Evolutionary conservation across 2,888 invertebrate genomes (phyloP).

Genomic region (Drosophila kuntzei): DNA sequence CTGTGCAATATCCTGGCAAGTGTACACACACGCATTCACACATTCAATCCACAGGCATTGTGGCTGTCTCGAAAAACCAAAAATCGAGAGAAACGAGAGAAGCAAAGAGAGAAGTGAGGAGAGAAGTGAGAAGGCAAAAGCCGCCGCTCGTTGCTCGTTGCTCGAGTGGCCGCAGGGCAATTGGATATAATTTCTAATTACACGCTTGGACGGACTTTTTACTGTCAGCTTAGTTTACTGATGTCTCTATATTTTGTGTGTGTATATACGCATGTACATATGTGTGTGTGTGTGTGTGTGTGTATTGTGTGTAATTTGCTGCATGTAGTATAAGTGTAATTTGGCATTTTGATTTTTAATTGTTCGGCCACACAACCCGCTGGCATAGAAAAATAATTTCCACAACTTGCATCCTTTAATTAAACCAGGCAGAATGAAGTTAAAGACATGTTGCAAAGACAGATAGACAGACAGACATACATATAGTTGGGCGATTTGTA

Average conservation of each 20-base stretch:
- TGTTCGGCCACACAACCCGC: constrained; percentile 68
- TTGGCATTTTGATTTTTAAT: constrained; percentile 79
- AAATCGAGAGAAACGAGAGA: constrained; percentile 62
- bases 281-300: constrained; percentile 31
- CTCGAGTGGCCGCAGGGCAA: constrained; percentile 83
- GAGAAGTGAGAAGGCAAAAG: constrained; percentile 14
- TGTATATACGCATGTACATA: constrained; percentile 24
- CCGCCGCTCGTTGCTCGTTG: constrained; percentile 66
- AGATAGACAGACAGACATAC: constrained; percentile 4
- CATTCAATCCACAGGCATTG: constrained; percentile 69
- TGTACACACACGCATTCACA: constrained; percentile 25
- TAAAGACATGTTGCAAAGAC: background rate
- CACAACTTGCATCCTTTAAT: constrained; percentile 65
- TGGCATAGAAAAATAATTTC: constrained; percentile 72
- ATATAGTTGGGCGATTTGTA: constrained; percentile 49
- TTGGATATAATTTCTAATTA: constrained; percentile 85
- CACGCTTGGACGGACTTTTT: constrained; percentile 83
- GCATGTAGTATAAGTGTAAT: constrained; percentile 78
- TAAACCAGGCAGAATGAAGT: constrained; percentile 39
- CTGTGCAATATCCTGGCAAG: constrained; percentile 22
- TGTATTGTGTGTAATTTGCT: constrained; percentile 69
- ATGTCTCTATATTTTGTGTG: constrained; percentile 73
- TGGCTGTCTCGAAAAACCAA: constrained; percentile 77
- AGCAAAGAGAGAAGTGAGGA: background rate
- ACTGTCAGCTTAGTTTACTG: constrained; percentile 82